These are phyloP conservation scores for Oreonectes daqikongensis DNA, from an alignment of 2,797 vertebrate species.

Conservation along the genomic window DNA sequence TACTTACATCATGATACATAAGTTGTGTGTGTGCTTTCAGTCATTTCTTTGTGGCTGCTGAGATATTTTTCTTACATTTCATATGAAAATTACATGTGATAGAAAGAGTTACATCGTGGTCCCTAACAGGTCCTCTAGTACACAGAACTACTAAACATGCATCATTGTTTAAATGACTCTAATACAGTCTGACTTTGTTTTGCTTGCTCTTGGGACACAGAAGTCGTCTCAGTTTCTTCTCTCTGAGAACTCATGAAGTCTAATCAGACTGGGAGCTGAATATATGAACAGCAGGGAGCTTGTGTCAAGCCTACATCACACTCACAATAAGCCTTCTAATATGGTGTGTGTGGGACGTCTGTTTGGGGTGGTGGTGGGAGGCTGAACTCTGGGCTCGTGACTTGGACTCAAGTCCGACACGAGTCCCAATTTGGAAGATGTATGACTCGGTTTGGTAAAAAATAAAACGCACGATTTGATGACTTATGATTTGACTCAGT, in stretches of 20 bases:
- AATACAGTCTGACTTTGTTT: slow-evolving; percentile 26
- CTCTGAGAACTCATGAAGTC: slow-evolving; percentile 55
- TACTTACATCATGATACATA: too few relatives aligned
- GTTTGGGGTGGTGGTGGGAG: slow-evolving; percentile 6
- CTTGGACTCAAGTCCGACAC: slow-evolving; percentile 44
- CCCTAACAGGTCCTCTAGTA: too few relatives aligned
- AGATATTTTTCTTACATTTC: too few relatives aligned
- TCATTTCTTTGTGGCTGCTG: too few relatives aligned
- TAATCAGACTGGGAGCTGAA: slow-evolving; percentile 45
- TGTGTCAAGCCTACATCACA: slow-evolving; percentile 26
- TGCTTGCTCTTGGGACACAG: background rate
- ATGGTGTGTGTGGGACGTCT: slow-evolving; percentile 25
- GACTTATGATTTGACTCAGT: background rate
- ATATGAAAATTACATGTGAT: too few relatives aligned
- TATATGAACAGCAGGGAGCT: slow-evolving; percentile 38
- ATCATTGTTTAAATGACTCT: background rate
- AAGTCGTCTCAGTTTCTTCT: slow-evolving; percentile 12
- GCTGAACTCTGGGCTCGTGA: slow-evolving; percentile 39
- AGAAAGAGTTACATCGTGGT: too few relatives aligned
- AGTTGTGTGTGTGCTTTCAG: background rate
- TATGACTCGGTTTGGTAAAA: slow-evolving; percentile 18
- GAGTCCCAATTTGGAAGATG: slow-evolving; percentile 3
- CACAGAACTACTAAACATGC: too few relatives aligned
- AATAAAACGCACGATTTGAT: background rate
- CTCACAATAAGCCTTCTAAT: slow-evolving; percentile 50